Evolutionary conservation across 1,140 invertebrate genomes (phyloP).

Genomic region (Bombus picipes): DNA sequence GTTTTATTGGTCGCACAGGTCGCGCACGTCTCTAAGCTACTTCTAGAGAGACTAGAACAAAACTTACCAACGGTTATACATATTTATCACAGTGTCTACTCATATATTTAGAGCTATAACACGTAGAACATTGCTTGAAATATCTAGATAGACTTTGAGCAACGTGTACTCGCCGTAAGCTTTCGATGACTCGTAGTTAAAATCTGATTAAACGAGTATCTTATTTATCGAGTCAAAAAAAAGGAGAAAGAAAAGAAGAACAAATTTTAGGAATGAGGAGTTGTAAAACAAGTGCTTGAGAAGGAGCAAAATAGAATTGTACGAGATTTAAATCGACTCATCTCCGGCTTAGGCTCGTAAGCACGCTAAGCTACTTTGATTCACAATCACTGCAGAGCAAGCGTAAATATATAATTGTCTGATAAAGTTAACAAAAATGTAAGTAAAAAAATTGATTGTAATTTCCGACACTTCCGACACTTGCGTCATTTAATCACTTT

Average conservation of each 20-base stretch:
- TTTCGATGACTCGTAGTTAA: constrained; percentile 46
- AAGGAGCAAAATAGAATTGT: not conserved
- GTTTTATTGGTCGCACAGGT: constrained; percentile 45
- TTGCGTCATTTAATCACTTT: too few species aligned
- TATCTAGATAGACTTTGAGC: constrained; percentile 59
- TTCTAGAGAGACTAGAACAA: constrained; percentile 67
- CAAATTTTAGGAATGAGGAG: not conserved
- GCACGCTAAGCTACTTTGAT: constrained; percentile 55
- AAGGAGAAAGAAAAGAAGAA: not conserved
- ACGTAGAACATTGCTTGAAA: constrained; percentile 68
- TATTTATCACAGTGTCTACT: constrained; percentile 71
- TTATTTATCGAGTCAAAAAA: not conserved
- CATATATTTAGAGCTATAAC: constrained; percentile 72
- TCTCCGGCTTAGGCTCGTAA: constrained; percentile 58
- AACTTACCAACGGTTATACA: constrained; percentile 73
- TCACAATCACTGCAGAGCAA: constrained; percentile 48
- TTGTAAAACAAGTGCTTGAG: not conserved
- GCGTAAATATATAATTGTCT: constrained; percentile 43
- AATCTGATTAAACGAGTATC: too few species aligned
- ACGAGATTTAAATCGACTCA: constrained; percentile 7
- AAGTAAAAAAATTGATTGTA: not conserved
- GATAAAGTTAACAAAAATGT: not conserved
- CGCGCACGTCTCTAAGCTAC: constrained; percentile 54
- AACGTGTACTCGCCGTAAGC: constrained; percentile 52
- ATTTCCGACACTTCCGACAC: not conserved